Percentiles rank a stretch among this genome's conserved stretches.
Evolutionary conservation across 2,888 invertebrate genomes (phyloP).

Genomic region (Eristalis tenax): DNA sequence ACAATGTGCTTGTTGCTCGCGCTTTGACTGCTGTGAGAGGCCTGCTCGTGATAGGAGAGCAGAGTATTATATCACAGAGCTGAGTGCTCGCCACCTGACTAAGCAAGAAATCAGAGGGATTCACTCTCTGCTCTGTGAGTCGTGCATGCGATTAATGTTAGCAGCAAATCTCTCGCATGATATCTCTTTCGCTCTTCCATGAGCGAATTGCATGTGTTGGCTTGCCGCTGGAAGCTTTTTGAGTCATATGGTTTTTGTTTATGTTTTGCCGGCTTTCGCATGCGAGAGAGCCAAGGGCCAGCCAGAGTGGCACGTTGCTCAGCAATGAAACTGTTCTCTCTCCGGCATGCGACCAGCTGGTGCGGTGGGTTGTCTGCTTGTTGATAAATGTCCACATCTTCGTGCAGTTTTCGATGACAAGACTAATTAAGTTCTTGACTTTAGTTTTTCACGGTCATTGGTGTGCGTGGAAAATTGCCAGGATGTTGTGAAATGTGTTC

Average conservation of each 20-base stretch:
- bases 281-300: background rate
- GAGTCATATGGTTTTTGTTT: constrained; percentile 44
- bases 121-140: background rate
- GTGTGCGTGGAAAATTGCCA: background rate
- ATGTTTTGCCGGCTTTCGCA: constrained; percentile 12
- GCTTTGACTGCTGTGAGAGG: background rate
- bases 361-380: background rate
- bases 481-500: background rate
- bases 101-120: background rate
- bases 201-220: background rate
- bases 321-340: background rate
- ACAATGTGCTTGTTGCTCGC: constrained; percentile 20
- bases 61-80: background rate
- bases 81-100: background rate
- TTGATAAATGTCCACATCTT: background rate
- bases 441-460: background rate
- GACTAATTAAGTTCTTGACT: background rate
- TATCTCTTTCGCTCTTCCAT: background rate
- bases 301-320: background rate
- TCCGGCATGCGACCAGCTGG: background rate
- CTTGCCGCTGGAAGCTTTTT: background rate
- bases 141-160: constrained; percentile 19
- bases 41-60: constrained; percentile 39
- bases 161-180: background rate
- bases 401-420: background rate